Conservation (phyloP, 2,888 invertebrate species). For the Yponomeuta sedellus region DNA sequence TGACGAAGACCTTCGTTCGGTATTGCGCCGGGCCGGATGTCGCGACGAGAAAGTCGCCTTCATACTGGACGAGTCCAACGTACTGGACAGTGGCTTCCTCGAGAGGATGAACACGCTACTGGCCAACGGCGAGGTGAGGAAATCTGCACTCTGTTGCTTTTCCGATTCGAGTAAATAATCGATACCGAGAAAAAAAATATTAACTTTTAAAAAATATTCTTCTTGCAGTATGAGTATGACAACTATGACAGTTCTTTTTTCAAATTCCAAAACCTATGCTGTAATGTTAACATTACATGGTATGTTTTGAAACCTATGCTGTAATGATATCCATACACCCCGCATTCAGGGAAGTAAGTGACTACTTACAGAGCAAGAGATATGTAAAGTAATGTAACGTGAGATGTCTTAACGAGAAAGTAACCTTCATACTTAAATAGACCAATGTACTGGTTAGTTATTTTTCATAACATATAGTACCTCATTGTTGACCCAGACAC, state of each 20-base stretch:
- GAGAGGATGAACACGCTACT: slow-evolving; percentile 99
- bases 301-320: too few relatives aligned
- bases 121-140: slow-evolving; percentile 93
- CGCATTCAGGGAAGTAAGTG: too few relatives aligned
- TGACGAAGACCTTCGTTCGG: slow-evolving; percentile 97
- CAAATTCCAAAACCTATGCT: too few relatives aligned
- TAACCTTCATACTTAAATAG: slow-evolving; percentile 95
- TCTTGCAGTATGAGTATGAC: too few relatives aligned
- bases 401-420: slow-evolving; percentile 90
- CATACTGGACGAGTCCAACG: slow-evolving; percentile 99
- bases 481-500: slow-evolving; percentile 65
- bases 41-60: slow-evolving; percentile 99
- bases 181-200: too few relatives aligned
- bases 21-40: slow-evolving; percentile 89
- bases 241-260: too few relatives aligned
- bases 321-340: too few relatives aligned
- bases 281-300: too few relatives aligned
- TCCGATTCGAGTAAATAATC: too few relatives aligned
- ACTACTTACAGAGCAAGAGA: too few relatives aligned
- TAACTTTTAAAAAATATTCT: too few relatives aligned
- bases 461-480: slow-evolving; percentile 73
- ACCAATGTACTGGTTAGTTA: slow-evolving; percentile 95
- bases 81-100: slow-evolving; percentile 97
- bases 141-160: not conserved
- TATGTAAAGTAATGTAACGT: too few relatives aligned